Base-by-base conservation (phyloP, 2,888 invertebrate genomes). In the Eledona agricola region DNA sequence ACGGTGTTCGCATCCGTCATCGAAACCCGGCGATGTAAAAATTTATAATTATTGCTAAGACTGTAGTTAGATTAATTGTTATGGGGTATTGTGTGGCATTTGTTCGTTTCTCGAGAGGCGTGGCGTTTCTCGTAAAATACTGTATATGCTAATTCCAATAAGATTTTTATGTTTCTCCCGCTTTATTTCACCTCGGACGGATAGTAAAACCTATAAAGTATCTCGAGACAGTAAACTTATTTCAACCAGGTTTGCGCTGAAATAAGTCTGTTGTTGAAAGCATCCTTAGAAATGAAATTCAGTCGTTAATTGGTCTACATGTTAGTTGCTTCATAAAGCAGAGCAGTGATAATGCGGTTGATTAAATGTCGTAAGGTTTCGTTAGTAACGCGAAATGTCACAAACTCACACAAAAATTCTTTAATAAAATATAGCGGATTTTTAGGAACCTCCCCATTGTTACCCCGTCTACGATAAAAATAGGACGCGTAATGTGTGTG, bases 331-430 rank as follows among this genome's bases (percentile, higher is more conserved):
- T 15, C 28, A 26, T 25, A 40, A n/a, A n/a, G n/a, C n/a, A n/a
- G n/a, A 40, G 40, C 40, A 40, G 16, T 40, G 40, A 40, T 40
- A 28, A 26, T 28, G 40, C 40, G 19, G 13, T 40, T 25, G 17
- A 28, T 40, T 17, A 40, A 28, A 40, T 40, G 26, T 10, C 28
- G 28, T 17, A 15, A 28, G 25, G 22, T 40, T 40, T 16, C 25
- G 17, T 40, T 16, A 40, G 11, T 26, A 40, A 40, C n/a, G 23
- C 25, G 40, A 26, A 6, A 10, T 11, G 16, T 28, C 15, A 19
- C 19, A n/a, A n/a, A 26, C 40, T 28, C 19, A 40, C 28, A 28
- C 19, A 15, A 2, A 19, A 17, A 5, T 28, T 40, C 25, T 28
- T 6, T 40, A 15, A 28, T 25, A 11, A n/a, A 4, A 25, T 11